Percentiles rank a stretch among this genome's conserved stretches.
These are phyloP conservation scores for Megaceryle alcyon DNA, from an alignment of 2,797 vertebrate genomes.

Conservation along the genomic window DNA sequence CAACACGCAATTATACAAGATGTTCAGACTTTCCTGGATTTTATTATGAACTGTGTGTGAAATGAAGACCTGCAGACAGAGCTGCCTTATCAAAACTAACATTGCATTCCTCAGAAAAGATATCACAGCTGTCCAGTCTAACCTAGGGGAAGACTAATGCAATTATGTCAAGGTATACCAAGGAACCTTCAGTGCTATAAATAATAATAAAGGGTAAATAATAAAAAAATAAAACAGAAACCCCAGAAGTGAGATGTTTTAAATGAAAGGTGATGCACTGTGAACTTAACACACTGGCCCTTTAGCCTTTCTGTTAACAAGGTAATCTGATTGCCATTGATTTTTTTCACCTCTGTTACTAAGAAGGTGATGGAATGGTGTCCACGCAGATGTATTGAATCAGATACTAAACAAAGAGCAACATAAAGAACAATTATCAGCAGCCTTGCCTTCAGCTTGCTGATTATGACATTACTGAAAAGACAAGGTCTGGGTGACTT, in stretches of 20 bases:
- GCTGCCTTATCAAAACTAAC: neutral
- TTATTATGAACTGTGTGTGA: neutral
- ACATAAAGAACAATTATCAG: conserved; percentile 89
- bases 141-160: conserved; percentile 35
- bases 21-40: neutral
- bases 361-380: conserved; percentile 90
- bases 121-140: neutral
- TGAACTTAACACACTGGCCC: conserved; percentile 87
- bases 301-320: conserved; percentile 90
- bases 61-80: neutral
- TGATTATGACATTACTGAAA: conserved; percentile 87
- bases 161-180: conserved; percentile 33
- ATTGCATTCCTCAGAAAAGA: neutral
- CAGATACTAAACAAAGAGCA: conserved; percentile 87
- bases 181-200: conserved; percentile 63
- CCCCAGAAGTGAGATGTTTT: conserved; percentile 79
- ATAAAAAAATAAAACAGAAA: conserved; percentile 80
- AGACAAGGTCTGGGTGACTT: conserved; percentile 83
- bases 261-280: conserved; percentile 88
- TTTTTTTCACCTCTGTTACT: conserved; percentile 90
- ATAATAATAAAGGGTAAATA: conserved; percentile 86
- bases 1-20: neutral
- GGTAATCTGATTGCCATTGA: conserved; percentile 96
- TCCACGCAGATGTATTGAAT: conserved; percentile 91
- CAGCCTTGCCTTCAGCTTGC: conserved; percentile 84